Percentiles rank a stretch among this genome's conserved stretches.
Evolutionary conservation across 1,140 invertebrate species (phyloP).

Genomic region (Plectus sambesii): DNA sequence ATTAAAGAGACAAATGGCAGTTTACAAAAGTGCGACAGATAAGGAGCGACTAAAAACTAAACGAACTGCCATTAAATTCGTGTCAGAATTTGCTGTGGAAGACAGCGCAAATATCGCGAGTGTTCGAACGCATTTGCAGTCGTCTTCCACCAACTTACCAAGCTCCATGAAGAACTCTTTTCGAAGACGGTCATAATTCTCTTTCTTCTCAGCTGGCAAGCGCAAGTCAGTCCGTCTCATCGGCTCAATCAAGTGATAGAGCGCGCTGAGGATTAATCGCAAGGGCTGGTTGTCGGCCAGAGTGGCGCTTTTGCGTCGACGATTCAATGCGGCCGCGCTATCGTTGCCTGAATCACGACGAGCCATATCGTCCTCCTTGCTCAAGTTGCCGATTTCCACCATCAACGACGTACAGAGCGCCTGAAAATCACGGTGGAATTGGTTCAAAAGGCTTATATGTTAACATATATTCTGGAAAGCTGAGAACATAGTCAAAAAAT

Average conservation of each 20-base stretch:
- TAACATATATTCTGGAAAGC: too few relatives aligned
- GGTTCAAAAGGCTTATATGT: background rate
- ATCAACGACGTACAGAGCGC: constrained; percentile 28
- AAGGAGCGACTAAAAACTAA: too few relatives aligned
- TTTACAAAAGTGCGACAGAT: too few relatives aligned
- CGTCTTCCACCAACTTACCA: too few relatives aligned
- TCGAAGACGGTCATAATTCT: constrained; percentile 19
- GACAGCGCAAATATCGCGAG: too few relatives aligned
- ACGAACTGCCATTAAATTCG: too few relatives aligned
- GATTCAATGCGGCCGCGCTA: background rate
- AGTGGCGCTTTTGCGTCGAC: constrained; percentile 20
- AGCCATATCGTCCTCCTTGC: constrained; percentile 17
- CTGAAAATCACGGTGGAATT: constrained; percentile 16
- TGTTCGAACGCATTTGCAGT: too few relatives aligned
- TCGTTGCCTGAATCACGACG: constrained; percentile 21
- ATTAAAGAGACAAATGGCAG: too few relatives aligned
- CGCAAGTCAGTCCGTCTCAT: constrained; percentile 29
- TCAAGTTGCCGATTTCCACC: constrained; percentile 28
- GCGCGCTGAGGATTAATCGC: constrained; percentile 27
- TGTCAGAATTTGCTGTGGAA: too few relatives aligned
- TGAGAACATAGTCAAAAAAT: too few relatives aligned
- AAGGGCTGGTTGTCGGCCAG: constrained; percentile 41
- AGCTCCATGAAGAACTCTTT: constrained; percentile 33
- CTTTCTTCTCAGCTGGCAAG: constrained; percentile 7
- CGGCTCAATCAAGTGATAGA: constrained; percentile 42